Evolutionary conservation across 2,113 vertebrate genomes (phyloP), one percentile per base, ranked within the genome.

Genomic region (Connochaetes taurinus): DNA sequence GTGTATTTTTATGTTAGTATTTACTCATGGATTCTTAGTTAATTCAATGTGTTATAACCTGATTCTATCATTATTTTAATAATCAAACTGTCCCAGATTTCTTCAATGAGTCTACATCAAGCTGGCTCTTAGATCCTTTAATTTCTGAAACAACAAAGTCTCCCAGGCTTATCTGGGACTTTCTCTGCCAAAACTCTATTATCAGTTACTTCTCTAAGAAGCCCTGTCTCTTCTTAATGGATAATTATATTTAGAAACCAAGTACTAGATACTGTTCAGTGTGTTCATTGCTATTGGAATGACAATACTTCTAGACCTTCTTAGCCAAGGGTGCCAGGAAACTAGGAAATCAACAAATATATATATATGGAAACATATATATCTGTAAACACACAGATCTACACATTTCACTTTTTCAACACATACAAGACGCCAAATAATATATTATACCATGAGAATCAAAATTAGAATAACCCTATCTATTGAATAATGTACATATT

Each of bases 291-390:
- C 21, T 45, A 1, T 23, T 33, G 5, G 4, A 11, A 91, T 31
- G 27, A 7, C 15, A 53, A 16, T 9, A 7, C 21, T 81, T 62
- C 82, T 10, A 53, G 53, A 67, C 3, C 16, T 33, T 74, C 29
- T 47, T 27, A 40, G n/a, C 64, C 40, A 16, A 2, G 16, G n/a
- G 1, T 90, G 16, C 43, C 25, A 29, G 9, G 6, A 84, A 36
- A 47, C 12, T 15, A 76, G 47, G 71, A 87, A 57, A 67, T 23
- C 45, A 71, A 40, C 7, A 21, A 29, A 47, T 5, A 36, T 1
- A 1, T 1, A 1, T 0, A 21, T 3, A 25, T 3, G 5, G 15
- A 40, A 15, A 29, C 62, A 67, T 9, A 10, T 17, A n/a, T 11
- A 2, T 12, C 16, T 31, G 8, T 3, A 12, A 11, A 21, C 27